Evolutionary conservation across 2,888 invertebrate species (phyloP).

Genomic region (Strigamia transsilvanica): DNA sequence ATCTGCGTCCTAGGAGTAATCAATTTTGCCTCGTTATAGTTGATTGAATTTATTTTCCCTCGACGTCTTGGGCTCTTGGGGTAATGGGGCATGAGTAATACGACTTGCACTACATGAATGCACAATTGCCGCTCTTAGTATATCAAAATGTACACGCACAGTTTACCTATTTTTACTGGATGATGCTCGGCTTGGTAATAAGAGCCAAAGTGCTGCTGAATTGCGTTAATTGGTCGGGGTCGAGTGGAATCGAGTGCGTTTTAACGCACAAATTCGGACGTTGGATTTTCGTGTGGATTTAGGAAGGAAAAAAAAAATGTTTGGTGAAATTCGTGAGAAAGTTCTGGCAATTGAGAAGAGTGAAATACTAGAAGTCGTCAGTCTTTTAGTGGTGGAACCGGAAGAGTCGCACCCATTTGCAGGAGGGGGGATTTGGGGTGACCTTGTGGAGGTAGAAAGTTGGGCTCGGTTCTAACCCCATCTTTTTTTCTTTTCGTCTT

Average conservation of each 20-base stretch:
- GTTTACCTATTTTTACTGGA: conserved; percentile 7
- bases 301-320: neutral
- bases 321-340: neutral
- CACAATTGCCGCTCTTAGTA: conserved; percentile 26
- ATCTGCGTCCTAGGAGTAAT: neutral
- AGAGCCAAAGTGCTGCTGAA: neutral
- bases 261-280: neutral
- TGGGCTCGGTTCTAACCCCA: neutral
- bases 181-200: neutral
- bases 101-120: conserved; percentile 21
- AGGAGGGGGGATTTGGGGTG: neutral
- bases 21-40: conserved; percentile 29
- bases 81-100: conserved; percentile 21
- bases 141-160: conserved; percentile 3
- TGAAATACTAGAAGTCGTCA: neutral
- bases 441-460: conserved; percentile 13
- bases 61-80: conserved; percentile 9
- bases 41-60: conserved; percentile 44
- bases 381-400: neutral
- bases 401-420: conserved; percentile 4
- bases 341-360: neutral
- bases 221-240: neutral
- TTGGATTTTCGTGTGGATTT: neutral
- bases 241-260: neutral
- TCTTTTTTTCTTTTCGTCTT: neutral